Conservation (phyloP, 2,113 vertebrate species). For the Machaerirhynchus nigripectus region DNA sequence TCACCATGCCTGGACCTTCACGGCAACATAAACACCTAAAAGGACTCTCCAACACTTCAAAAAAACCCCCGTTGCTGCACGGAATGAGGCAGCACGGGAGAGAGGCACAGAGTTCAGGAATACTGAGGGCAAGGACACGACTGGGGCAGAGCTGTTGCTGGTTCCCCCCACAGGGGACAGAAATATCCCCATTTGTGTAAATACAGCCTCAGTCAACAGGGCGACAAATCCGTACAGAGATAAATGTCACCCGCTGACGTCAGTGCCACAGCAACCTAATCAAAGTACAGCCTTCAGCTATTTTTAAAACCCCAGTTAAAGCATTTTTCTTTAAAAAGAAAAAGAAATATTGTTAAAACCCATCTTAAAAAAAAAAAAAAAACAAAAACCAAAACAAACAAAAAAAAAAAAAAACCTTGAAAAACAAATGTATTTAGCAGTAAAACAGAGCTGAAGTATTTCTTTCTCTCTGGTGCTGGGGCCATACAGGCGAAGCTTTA, state of each 20-base stretch:
- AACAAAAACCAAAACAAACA: no score
- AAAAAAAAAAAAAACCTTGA: not conserved
- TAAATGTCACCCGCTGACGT: conserved; percentile 34
- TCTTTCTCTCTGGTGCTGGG: not conserved
- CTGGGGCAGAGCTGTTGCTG: not conserved
- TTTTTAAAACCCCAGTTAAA: conserved; percentile 42
- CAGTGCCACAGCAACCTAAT: conserved; percentile 36
- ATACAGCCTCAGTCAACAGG: conserved; percentile 49
- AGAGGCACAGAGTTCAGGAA: not conserved
- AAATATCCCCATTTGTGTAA: conserved; percentile 51
- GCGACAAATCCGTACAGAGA: conserved; percentile 9
- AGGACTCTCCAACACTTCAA: not conserved
- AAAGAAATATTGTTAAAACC: not conserved
- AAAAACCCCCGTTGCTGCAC: not conserved
- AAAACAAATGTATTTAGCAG: not conserved
- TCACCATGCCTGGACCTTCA: not conserved
- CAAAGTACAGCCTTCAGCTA: conserved; percentile 51
- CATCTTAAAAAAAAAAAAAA: not conserved
- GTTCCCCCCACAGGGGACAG: not conserved
- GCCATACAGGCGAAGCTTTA: not conserved
- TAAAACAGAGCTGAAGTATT: not conserved
- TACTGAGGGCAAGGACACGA: not conserved
- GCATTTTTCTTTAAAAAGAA: not conserved
- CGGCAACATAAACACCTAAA: not conserved
- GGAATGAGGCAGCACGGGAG: not conserved